Evolutionary conservation across 2,888 invertebrate genomes (phyloP).

Genomic region (Quadroppia sp.): DNA sequence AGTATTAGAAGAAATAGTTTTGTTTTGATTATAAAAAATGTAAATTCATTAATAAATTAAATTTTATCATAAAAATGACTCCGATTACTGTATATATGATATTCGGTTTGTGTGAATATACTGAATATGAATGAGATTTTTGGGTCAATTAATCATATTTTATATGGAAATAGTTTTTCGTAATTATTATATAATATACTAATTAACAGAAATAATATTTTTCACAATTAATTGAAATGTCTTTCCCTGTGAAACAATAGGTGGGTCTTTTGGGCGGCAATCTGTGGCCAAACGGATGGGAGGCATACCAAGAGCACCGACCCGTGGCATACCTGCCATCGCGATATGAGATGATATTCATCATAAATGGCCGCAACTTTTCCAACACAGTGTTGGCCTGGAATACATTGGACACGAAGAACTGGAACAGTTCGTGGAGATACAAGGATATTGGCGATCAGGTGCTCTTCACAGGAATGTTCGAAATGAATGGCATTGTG

Average conservation of each 20-base stretch:
- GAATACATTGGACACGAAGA: slow-evolving; percentile 36
- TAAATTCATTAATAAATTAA: too few relatives aligned
- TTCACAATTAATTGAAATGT: neutral
- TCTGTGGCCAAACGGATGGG: slow-evolving; percentile 42
- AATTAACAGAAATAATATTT: too few relatives aligned
- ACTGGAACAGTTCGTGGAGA: slow-evolving; percentile 40
- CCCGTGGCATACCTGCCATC: slow-evolving; percentile 41
- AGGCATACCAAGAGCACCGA: slow-evolving; percentile 37
- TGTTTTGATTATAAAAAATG: too few relatives aligned
- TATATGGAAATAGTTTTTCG: too few relatives aligned
- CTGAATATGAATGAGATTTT: neutral
- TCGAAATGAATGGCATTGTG: slow-evolving; percentile 42
- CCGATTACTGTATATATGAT: too few relatives aligned
- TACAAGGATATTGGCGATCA: slow-evolving; percentile 27
- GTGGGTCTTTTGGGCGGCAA: slow-evolving; percentile 41
- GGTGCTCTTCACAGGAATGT: slow-evolving; percentile 38
- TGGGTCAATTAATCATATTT: slow-evolving; percentile 12
- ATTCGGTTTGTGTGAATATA: too few relatives aligned
- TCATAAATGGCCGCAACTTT: slow-evolving; percentile 34
- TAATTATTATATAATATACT: neutral
- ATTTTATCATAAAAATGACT: too few relatives aligned
- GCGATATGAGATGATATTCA: slow-evolving; percentile 38
- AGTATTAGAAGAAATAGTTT: too few relatives aligned
- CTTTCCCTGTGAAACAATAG: slow-evolving; percentile 12
- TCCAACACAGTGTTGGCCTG: slow-evolving; percentile 26